Conservation (phyloP, 2,797 vertebrate genomes). For the Oophaga sylvatica region DNA sequence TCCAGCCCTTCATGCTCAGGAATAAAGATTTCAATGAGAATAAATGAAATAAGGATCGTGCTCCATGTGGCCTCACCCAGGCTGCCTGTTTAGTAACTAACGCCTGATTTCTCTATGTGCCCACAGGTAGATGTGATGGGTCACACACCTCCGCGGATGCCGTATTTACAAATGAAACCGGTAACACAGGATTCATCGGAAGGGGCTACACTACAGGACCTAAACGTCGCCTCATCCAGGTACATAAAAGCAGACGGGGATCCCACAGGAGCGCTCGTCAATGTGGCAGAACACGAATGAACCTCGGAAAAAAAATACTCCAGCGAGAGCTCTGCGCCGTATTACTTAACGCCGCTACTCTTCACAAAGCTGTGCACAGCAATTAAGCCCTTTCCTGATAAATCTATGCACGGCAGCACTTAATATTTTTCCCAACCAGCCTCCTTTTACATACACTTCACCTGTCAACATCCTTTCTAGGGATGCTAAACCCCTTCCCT, state of each 20-base stretch:
- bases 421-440: slow-evolving; percentile 20
- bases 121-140: slow-evolving; percentile 23
- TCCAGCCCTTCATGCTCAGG: not conserved
- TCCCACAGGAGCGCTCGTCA: slow-evolving; percentile 22
- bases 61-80: not conserved
- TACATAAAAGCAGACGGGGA: slow-evolving; percentile 12
- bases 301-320: slow-evolving; percentile 8
- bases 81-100: not conserved
- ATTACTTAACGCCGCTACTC: slow-evolving; percentile 2
- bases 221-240: slow-evolving; percentile 12
- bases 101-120: not conserved
- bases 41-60: not conserved
- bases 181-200: not conserved
- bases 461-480: not conserved
- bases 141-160: not conserved
- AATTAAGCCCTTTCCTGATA: slow-evolving; percentile 25
- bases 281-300: slow-evolving; percentile 16
- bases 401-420: slow-evolving; percentile 8
- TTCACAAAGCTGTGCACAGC: slow-evolving; percentile 4
- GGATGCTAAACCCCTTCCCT: not conserved
- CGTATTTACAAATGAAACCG: not conserved
- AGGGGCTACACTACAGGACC: slow-evolving; percentile 26
- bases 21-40: slow-evolving; percentile 18
- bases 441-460: not conserved
- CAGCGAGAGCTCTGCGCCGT: not conserved